Conservation (phyloP, 2,113 vertebrate genomes). For the Plecotus auritus region DNA sequence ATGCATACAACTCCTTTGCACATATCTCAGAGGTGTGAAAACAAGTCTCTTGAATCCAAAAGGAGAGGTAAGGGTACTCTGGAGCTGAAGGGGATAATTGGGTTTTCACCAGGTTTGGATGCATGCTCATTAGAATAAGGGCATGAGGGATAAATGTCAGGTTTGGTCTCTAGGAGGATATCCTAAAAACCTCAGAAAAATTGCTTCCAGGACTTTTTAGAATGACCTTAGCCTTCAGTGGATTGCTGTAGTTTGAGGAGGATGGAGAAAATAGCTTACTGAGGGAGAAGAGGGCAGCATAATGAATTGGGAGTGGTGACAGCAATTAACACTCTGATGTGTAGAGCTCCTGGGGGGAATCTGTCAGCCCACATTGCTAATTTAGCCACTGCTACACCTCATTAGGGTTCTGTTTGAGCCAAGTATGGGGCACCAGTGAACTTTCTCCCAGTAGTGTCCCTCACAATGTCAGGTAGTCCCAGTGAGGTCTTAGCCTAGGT, state of each 20-base stretch:
- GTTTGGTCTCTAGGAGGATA: not conserved
- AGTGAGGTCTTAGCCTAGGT: not conserved
- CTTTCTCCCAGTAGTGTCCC: not conserved
- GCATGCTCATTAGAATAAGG: not conserved
- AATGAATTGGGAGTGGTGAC: not conserved
- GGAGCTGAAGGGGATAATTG: not conserved
- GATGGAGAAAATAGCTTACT: not conserved
- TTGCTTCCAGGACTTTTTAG: not conserved
- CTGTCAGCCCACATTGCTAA: not conserved
- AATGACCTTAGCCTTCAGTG: not conserved
- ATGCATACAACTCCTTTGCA: not conserved
- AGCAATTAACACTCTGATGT: not conserved
- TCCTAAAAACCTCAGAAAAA: not conserved
- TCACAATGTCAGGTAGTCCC: not conserved
- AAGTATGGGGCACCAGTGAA: not conserved
- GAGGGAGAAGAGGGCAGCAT: not conserved
- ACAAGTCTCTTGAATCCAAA: not conserved
- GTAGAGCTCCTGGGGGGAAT: not conserved
- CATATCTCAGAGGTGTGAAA: not conserved
- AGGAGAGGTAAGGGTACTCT: not conserved
- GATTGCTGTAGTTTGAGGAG: not conserved
- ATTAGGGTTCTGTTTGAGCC: not conserved
- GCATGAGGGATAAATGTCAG: not conserved
- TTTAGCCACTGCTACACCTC: not conserved
- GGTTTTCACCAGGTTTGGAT: not conserved